phyloP scores from a whole-genome alignment of 2,113 vertebrate genomes.

The Mola mola region DNA sequence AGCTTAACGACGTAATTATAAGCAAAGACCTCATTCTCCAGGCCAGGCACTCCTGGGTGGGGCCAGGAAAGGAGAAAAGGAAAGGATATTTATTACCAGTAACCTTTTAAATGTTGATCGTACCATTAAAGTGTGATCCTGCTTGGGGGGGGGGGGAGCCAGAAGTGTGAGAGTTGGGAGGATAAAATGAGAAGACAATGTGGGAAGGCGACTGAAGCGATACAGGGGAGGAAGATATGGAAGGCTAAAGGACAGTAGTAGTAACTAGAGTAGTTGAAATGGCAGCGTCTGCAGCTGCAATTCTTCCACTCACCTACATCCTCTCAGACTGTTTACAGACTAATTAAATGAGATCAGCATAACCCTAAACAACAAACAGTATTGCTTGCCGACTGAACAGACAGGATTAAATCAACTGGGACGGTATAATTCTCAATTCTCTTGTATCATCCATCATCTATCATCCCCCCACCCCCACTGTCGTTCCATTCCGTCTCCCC shows the following conservation, averaged over 20 bases:
- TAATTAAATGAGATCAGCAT: conserved; percentile 42
- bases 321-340: conserved; percentile 32
- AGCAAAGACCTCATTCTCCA: conserved; percentile 51
- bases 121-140: conserved; percentile 24
- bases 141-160: conserved; percentile 11
- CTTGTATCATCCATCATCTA: conserved; percentile 20
- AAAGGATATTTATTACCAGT: conserved; percentile 33
- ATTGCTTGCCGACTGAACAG: conserved; percentile 10
- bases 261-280: conserved; percentile 69
- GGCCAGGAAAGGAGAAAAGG: conserved; percentile 23
- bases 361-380: conserved; percentile 11
- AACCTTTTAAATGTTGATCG: conserved; percentile 52
- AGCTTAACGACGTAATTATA: conserved; percentile 72
- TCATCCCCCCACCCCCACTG: neutral
- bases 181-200: conserved; percentile 6
- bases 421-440: conserved; percentile 28
- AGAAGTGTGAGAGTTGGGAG: conserved; percentile 27
- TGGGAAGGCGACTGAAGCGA: conserved; percentile 23
- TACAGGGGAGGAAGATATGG: conserved; percentile 14
- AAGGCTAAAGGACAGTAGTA: conserved; percentile 42
- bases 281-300: conserved; percentile 47
- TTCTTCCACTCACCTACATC: conserved; percentile 21
- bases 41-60: conserved; percentile 46
- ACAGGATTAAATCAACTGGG: conserved; percentile 16
- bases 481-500: neutral